Percentiles rank a stretch among this genome's conserved stretches.
These are phyloP conservation scores for Labrus mixtus DNA, from an alignment of 2,113 vertebrate genomes.

Conservation along the genomic window DNA sequence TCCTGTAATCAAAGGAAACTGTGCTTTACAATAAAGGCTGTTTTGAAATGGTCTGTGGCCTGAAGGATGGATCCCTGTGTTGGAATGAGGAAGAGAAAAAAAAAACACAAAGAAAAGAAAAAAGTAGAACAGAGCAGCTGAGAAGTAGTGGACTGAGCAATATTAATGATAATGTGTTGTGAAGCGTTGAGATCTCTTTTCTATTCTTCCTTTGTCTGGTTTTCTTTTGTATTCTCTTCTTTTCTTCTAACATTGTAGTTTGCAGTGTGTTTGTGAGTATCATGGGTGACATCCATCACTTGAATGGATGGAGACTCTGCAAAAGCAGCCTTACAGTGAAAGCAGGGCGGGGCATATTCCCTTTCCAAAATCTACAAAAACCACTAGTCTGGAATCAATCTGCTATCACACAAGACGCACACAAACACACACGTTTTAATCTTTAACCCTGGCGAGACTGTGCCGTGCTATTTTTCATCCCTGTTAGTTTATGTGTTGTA, in stretches of 20 bases:
- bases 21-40: constrained; percentile 69
- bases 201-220: constrained; percentile 11
- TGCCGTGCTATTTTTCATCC: constrained; percentile 75
- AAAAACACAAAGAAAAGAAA: constrained; percentile 32
- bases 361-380: constrained; percentile 68
- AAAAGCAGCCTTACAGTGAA: constrained; percentile 39
- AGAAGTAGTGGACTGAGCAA: constrained; percentile 26
- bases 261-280: constrained; percentile 56
- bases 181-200: constrained; percentile 19
- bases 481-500: constrained; percentile 66
- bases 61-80: constrained; percentile 58
- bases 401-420: constrained; percentile 63
- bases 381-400: constrained; percentile 83
- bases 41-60: constrained; percentile 70
- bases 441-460: constrained; percentile 62
- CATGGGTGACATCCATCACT: constrained; percentile 65
- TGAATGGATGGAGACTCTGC: constrained; percentile 46
- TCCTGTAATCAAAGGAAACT: constrained; percentile 80
- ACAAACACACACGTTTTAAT: constrained; percentile 58
- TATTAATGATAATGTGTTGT: background rate
- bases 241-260: constrained; percentile 53
- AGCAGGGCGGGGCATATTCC: constrained; percentile 53
- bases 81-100: constrained; percentile 75
- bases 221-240: constrained; percentile 29
- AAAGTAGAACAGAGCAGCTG: constrained; percentile 36